These are phyloP conservation scores for Ivindomyrus marchei DNA, from an alignment of 2,113 vertebrate genomes.

Conservation along the genomic window DNA sequence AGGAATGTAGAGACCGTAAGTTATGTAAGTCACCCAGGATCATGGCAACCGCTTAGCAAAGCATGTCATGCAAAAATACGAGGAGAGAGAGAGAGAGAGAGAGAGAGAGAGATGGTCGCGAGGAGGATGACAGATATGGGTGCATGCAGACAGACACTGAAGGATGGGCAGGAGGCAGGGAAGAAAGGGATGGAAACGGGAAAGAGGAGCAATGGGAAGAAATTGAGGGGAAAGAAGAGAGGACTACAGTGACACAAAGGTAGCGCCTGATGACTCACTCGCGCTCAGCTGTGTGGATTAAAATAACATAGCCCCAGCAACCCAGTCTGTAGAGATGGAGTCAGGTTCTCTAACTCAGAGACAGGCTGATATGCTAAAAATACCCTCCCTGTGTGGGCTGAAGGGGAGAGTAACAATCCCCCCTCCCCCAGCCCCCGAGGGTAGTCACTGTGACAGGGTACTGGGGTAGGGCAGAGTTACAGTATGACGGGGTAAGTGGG, in stretches of 20 bases:
- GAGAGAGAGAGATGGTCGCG: not conserved
- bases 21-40: conserved; percentile 8
- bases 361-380: conserved; percentile 66
- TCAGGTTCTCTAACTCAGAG: conserved; percentile 59
- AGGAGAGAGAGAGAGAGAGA: conserved; percentile 31
- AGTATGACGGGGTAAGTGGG: not conserved
- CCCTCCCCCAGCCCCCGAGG: not conserved
- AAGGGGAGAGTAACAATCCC: conserved; percentile 15
- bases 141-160: not conserved
- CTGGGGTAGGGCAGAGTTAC: conserved; percentile 27
- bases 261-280: conserved; percentile 64
- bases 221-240: conserved; percentile 41
- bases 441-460: conserved; percentile 30
- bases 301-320: conserved; percentile 65
- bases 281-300: conserved; percentile 60
- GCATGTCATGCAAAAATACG: conserved; percentile 22
- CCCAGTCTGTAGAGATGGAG: conserved; percentile 63
- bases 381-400: conserved; percentile 60
- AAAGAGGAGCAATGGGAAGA: conserved; percentile 19
- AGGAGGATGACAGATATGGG: not conserved
- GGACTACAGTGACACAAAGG: conserved; percentile 57
- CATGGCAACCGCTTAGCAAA: conserved; percentile 15
- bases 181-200: not conserved
- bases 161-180: not conserved
- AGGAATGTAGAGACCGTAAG: not conserved